Evolutionary conservation across 2,797 vertebrate species (phyloP).

Genomic region (Leptodactylus fallax): DNA sequence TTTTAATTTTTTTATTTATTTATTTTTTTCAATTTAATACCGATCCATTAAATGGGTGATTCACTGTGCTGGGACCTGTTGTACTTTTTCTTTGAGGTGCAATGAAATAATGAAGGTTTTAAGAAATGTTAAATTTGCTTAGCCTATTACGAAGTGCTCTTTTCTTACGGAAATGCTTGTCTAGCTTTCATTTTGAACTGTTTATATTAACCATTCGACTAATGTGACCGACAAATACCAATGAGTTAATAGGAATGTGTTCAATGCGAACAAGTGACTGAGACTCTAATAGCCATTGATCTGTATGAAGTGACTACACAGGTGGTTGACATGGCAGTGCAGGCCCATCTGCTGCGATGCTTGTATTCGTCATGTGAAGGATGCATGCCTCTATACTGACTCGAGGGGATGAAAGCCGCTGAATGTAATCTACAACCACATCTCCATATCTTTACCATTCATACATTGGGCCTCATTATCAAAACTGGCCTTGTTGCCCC

Average conservation of each 20-base stretch:
- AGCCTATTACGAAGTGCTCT: constrained; percentile 36
- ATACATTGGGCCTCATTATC: not conserved
- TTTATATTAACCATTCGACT: not conserved
- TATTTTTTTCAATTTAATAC: not conserved
- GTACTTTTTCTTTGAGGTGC: constrained; percentile 15
- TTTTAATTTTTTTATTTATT: not conserved
- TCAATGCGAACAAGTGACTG: no score
- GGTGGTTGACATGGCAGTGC: not conserved
- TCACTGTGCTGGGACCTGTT: constrained; percentile 26
- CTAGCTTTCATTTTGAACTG: not conserved
- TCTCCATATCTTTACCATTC: not conserved
- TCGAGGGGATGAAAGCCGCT: constrained; percentile 29
- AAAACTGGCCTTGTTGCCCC: not conserved
- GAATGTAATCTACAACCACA: constrained; percentile 53
- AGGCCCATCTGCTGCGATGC: not conserved
- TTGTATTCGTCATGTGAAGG: not conserved
- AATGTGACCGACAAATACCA: not conserved
- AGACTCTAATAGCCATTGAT: constrained; percentile 6
- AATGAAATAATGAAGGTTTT: constrained; percentile 8
- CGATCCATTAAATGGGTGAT: not conserved
- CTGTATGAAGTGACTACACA: not conserved
- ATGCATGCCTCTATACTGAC: constrained; percentile 24
- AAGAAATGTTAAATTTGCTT: not conserved
- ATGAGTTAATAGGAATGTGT: not conserved
- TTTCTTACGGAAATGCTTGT: not conserved